A percentile compares a stretch with the other conserved stretches of the same genome.
Conservation (phyloP, 2,113 vertebrate genomes). For the Procapra przewalskii region DNA sequence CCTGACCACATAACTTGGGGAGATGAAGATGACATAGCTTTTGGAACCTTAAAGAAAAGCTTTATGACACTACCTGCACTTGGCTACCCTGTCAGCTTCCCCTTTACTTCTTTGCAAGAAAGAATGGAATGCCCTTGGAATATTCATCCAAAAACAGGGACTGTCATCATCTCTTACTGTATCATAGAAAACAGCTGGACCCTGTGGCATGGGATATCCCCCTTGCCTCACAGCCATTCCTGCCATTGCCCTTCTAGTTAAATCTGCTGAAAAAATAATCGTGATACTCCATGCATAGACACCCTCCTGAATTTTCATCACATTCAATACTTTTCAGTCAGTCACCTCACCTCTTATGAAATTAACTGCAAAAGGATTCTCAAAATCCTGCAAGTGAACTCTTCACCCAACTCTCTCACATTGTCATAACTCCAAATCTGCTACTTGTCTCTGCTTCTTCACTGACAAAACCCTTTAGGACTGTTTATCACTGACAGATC, state of each 20-base stretch:
- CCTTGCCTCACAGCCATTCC: not conserved
- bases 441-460: not conserved
- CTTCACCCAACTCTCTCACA: not conserved
- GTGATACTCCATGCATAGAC: not conserved
- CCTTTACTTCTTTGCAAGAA: not conserved
- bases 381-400: not conserved
- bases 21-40: not conserved
- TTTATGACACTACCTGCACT: not conserved
- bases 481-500: not conserved
- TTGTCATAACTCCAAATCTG: not conserved
- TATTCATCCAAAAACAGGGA: not conserved
- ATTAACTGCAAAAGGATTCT: not conserved
- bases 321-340: not conserved
- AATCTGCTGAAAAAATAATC: not conserved
- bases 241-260: not conserved
- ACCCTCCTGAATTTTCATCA: not conserved
- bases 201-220: not conserved
- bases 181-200: not conserved
- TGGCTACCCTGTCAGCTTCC: not conserved
- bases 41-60: not conserved
- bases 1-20: not conserved
- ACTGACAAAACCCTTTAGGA: not conserved
- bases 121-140: not conserved
- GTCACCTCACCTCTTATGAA: not conserved
- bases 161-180: not conserved